phyloP scores from a whole-genome alignment of 1,140 invertebrate species.

The Grapholita molesta region DNA sequence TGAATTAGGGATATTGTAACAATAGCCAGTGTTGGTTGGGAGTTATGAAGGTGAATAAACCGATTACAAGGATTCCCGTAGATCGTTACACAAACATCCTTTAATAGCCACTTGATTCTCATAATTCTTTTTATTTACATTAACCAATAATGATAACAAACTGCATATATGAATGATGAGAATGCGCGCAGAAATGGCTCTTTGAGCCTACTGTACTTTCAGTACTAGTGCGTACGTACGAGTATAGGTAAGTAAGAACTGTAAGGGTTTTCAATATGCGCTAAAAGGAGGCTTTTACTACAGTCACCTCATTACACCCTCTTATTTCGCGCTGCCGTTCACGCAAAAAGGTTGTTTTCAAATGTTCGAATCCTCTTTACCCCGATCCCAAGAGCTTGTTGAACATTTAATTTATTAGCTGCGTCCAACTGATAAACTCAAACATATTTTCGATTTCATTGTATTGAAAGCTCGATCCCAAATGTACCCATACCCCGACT shows the following conservation, averaged over 20 bases:
- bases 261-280: not conserved
- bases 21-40: no score
- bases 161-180: no score
- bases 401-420: not conserved
- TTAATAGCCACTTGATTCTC: no score
- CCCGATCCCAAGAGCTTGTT: not conserved
- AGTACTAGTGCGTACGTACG: no score
- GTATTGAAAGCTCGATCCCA: not conserved
- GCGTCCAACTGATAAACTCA: not conserved
- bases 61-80: no score
- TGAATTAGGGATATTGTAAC: no score
- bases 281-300: not conserved
- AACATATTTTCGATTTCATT: not conserved
- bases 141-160: no score
- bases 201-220: not conserved
- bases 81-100: no score
- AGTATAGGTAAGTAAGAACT: no score
- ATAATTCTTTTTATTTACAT: no score
- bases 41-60: no score
- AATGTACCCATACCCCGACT: not conserved
- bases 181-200: not conserved
- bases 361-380: not conserved
- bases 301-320: not conserved
- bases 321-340: not conserved
- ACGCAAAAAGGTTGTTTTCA: not conserved